phyloP scores from a whole-genome alignment of 2,113 vertebrate genomes.

The Craseonycteris thonglongyai region DNA sequence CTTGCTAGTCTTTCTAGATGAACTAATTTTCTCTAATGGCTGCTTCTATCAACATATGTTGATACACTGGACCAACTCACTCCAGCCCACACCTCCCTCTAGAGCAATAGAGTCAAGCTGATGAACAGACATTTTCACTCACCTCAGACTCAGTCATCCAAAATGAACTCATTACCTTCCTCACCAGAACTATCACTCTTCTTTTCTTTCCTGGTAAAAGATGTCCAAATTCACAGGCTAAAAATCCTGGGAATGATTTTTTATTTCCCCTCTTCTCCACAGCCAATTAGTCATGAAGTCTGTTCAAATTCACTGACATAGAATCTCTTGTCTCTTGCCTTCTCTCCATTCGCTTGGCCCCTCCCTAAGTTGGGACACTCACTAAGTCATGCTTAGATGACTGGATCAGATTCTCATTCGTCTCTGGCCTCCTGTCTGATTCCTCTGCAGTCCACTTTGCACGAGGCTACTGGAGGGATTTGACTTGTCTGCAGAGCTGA shows the following conservation, averaged over 20 bases:
- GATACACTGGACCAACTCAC: background rate
- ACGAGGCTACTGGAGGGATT: background rate
- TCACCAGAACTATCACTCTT: background rate
- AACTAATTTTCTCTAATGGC: background rate
- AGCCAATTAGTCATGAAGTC: background rate
- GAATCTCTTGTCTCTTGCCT: background rate
- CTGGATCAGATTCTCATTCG: background rate
- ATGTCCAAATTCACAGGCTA: background rate
- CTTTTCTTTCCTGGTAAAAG: background rate
- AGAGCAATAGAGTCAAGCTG: background rate
- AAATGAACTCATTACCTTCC: background rate
- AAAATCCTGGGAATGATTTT: background rate
- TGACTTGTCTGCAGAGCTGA: background rate
- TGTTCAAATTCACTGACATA: background rate
- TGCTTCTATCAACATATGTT: fast-evolving
- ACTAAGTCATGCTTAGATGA: background rate
- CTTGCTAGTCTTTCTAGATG: background rate
- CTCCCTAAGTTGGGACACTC: background rate
- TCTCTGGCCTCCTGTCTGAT: background rate
- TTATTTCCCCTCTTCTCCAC: background rate
- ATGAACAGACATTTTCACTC: background rate
- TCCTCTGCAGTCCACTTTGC: background rate
- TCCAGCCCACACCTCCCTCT: background rate
- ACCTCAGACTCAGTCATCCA: background rate
- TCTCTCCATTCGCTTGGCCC: background rate